Evolutionary conservation across 2,888 invertebrate species (phyloP).

Genomic region (Nemurella pictetii): DNA sequence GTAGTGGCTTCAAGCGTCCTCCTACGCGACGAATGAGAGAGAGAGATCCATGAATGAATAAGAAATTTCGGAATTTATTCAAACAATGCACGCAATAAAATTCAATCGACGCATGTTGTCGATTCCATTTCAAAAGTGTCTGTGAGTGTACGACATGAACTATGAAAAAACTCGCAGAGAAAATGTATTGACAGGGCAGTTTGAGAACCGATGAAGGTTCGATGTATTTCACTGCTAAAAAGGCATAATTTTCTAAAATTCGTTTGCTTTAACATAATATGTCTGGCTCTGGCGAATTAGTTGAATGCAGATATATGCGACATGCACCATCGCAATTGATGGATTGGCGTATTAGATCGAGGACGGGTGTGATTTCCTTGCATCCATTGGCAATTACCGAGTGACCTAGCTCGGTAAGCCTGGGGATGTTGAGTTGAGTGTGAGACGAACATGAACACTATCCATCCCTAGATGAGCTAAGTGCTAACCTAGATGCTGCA

Average conservation of each 20-base stretch:
- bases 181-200: too few species aligned
- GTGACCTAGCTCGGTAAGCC: not conserved
- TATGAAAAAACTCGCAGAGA: too few species aligned
- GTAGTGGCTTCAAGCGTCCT: not conserved
- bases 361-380: too few species aligned
- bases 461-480: not conserved
- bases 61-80: not conserved
- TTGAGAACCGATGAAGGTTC: too few species aligned
- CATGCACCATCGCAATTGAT: not conserved
- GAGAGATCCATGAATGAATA: not conserved
- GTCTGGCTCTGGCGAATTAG: too few species aligned
- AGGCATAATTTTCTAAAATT: too few species aligned
- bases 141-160: too few species aligned
- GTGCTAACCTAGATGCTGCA: not conserved
- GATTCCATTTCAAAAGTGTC: too few species aligned
- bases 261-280: too few species aligned
- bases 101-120: not conserved
- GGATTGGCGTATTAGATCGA: too few species aligned
- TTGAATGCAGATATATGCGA: not conserved
- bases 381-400: not conserved
- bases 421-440: not conserved
- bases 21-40: not conserved
- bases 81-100: not conserved
- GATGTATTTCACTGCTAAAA: too few species aligned
- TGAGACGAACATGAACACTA: too few species aligned